Base-by-base conservation (phyloP, 2,888 invertebrate species). In the Ptychoptera albimana region DNA sequence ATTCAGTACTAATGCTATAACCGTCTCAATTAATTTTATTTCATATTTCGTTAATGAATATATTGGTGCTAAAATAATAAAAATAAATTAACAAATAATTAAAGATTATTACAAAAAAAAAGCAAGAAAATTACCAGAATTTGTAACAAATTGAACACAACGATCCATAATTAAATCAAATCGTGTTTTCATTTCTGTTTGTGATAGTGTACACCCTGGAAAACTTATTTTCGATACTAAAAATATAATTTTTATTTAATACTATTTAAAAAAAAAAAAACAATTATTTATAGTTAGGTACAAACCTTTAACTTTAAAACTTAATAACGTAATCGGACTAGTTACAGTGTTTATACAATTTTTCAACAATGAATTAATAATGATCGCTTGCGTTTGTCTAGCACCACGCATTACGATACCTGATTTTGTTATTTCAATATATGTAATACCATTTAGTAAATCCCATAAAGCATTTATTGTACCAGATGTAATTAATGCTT, bases 391-490 rank as follows among this genome's bases (percentile, higher is more conserved):
- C 5, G 57, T 56, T 0, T 60, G 52, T 6, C 64, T 61, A 43
- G 61, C 60, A 15, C 56, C 57, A 46, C 56, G 56, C 15, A 60
- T 52, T 9, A 62, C 56, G 38, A 49, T 50, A n/a, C 53, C 46
- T 2, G 55, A 52, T 46, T 63, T 58, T 16, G 57, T 57, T 32
- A 58, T 56, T 52, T 63, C 62, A 46, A 60, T 59, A 46, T 58
- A 49, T 13, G 39, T 14, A 12, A 49, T 14, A 13, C 48, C 56
- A 45, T 65, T 65, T 2, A 65, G 51, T 30, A 64, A 54, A 35
- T 66, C 65, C 65, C 65, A 66, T 12, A 66, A 53, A 30, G 65
- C 65, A 50, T 58, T 60, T 11, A 66, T 64, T 31, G 61, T 59
- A 0, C 63, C 64, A n/a, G 54, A 49, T 8, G 64, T 63, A 35